These are phyloP conservation scores for Trichonephila clavata DNA, from an alignment of 1,140 invertebrate genomes.

Conservation along the genomic window DNA sequence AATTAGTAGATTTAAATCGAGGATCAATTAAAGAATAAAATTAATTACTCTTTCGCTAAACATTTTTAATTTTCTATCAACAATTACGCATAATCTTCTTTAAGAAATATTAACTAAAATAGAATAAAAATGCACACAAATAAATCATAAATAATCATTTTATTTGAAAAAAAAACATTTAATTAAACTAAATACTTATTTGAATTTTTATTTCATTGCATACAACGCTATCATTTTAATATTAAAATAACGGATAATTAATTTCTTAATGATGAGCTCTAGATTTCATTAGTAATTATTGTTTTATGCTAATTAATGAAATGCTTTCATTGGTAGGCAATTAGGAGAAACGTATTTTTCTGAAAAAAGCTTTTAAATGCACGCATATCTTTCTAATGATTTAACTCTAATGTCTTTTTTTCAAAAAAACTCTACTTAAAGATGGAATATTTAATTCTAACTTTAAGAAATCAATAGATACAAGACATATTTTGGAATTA, in stretches of 20 bases:
- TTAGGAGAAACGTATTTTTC: neutral
- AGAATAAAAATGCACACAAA: neutral
- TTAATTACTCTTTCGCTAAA: no score
- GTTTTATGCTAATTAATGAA: neutral
- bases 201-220: neutral
- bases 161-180: neutral
- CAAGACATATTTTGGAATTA: no score
- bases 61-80: no score
- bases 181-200: neutral
- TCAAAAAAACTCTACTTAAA: no score
- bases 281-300: neutral
- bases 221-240: neutral
- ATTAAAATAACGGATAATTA: neutral
- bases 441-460: no score
- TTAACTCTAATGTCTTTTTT: no score
- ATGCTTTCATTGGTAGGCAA: neutral
- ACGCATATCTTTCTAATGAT: neutral
- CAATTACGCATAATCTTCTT: no score
- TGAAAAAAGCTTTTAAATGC: neutral
- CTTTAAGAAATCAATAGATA: no score
- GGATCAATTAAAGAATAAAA: no score
- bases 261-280: neutral
- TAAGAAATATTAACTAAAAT: no score
- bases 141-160: neutral
- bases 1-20: no score